Evolutionary conservation across 1,140 invertebrate species (phyloP).

Genomic region (Trichonephila clavata): DNA sequence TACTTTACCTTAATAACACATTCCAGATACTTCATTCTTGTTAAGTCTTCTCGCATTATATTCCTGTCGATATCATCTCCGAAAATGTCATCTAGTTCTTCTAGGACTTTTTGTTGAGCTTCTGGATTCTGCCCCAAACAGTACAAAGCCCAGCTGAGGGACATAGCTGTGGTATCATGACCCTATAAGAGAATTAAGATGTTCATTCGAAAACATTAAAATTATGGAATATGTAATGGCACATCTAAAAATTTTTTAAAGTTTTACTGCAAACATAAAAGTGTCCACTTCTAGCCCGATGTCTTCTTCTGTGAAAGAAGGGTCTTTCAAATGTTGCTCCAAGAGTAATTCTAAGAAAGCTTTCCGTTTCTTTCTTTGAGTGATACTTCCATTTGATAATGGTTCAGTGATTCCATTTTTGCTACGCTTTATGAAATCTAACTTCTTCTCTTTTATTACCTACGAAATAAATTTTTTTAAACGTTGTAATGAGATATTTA

Average conservation of each 20-base stretch:
- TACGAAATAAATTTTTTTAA: no score
- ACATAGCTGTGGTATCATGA: constrained; percentile 78
- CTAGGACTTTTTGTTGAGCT: constrained; percentile 80
- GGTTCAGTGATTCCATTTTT: not conserved
- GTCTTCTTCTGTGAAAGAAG: constrained; percentile 78
- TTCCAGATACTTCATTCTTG: constrained; percentile 81
- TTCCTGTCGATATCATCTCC: constrained; percentile 80
- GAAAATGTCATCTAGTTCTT: constrained; percentile 81
- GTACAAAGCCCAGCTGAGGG: constrained; percentile 72
- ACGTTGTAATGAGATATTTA: no score
- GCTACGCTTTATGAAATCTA: not conserved
- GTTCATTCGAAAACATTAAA: not conserved
- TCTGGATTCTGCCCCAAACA: constrained; percentile 80
- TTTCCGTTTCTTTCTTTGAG: not conserved
- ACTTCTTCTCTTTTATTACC: constrained; percentile 11
- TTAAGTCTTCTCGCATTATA: constrained; percentile 83
- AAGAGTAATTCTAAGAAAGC: constrained; percentile 84
- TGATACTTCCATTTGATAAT: not conserved
- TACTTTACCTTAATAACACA: constrained; percentile 83
- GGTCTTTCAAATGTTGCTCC: no score
- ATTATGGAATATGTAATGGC: no score
- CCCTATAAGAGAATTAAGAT: constrained; percentile 11
- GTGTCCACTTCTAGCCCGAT: constrained; percentile 84
- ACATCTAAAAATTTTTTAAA: no score
- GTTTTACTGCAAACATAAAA: constrained; percentile 83